Conservation (phyloP, 2,113 vertebrate genomes). For the Illadopsis cleaveri region DNA sequence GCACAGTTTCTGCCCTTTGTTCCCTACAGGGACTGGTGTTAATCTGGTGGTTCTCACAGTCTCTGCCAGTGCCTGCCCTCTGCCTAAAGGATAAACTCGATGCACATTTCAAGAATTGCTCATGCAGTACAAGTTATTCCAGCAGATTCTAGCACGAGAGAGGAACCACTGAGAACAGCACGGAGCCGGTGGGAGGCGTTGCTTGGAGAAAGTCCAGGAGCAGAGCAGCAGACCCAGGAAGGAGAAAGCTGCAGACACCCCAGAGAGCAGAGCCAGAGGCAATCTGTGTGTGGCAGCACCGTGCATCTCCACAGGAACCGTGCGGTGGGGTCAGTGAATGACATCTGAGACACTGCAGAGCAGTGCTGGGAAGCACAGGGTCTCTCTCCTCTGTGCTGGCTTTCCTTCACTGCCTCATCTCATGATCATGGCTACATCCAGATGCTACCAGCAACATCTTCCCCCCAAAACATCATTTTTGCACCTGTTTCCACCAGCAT, state of each 20-base stretch:
- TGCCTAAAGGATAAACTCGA: background rate
- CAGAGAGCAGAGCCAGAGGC: background rate
- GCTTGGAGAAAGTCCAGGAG: background rate
- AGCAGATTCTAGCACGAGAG: background rate
- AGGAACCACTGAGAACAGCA: background rate
- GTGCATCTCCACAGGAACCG: background rate
- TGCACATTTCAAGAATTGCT: background rate
- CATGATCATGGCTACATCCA: background rate
- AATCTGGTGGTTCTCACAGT: background rate
- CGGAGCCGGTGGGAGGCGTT: background rate
- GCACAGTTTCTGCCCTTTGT: background rate
- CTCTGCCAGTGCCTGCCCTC: background rate
- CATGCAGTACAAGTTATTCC: background rate
- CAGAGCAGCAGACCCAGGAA: background rate
- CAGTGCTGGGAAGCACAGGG: background rate
- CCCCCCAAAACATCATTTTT: background rate
- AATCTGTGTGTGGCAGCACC: background rate
- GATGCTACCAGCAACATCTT: background rate
- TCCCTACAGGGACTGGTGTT: background rate
- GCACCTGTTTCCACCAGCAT: background rate
- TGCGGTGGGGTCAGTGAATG: background rate
- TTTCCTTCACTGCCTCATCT: background rate
- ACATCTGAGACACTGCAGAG: background rate
- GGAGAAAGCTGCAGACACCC: background rate
- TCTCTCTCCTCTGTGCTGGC: background rate